Base-by-base conservation (phyloP, 2,888 invertebrate species). In the Lithodes maja region DNA sequence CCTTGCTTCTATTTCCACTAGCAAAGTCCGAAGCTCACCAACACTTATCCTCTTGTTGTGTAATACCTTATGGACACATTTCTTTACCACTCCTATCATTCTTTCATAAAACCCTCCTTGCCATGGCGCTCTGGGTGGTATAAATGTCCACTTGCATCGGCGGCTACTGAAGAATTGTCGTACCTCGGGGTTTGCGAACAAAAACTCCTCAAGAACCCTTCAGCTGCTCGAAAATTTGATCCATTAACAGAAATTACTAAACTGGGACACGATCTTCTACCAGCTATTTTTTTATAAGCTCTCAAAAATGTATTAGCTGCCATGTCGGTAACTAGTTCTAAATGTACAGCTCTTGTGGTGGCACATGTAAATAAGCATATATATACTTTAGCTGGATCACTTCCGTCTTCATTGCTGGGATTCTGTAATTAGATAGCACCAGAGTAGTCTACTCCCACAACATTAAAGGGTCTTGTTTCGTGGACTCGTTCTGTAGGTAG, bases 301-400 rank as follows among this genome's bases (percentile, higher is more conserved):
- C 50, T 77, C 33, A 77, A 1, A 15, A 77, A 77, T 0, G 50
- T 77, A 1, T 77, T 9, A 49, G 77, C 33, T 7, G 77, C 0
- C 9, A 77, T 49, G 9, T 77, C 77, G 0, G 77, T 77, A 77
- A 15, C 77, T 77, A 77, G 77, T 77, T 77, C 77, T 15, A 77
- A 50, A 77, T 77, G 33, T 49, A 77, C 77, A 0, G 77, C 50
- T 50, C 50, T 77, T 49, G 77, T 49, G 12, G 75, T 33, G 49
- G 75, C 75, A 75, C 49, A 75, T 75, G 74, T 74, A n/a, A 74
- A 74, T 74, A 74, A n/a, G 74, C 74, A 74, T 5, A 74, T 17
- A 74, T 74, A 75, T 75, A 2, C 75, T 49, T 75, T 33, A 33
- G 75, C 49, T 3, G 75, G 49, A 9, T 75, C 75, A 17, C 3